Conservation (phyloP, 2,113 vertebrate genomes). For the Chaetodon auriga region DNA sequence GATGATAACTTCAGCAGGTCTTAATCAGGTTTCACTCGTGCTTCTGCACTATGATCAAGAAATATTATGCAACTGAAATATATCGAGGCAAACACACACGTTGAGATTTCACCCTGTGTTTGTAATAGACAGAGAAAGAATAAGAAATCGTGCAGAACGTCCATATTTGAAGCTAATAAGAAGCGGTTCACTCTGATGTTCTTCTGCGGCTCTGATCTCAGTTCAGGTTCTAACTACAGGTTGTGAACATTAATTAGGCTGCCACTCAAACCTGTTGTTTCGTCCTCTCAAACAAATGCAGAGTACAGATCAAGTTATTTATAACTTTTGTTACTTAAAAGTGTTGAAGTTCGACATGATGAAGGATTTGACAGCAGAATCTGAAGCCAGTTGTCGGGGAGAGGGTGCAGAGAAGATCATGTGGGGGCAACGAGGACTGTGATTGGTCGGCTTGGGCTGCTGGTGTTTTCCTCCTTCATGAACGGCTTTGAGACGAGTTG, state of each 20-base stretch:
- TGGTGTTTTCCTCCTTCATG: too few relatives aligned
- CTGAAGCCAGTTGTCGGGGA: neutral
- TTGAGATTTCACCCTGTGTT: neutral
- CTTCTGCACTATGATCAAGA: neutral
- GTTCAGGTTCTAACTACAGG: slow-evolving; percentile 22
- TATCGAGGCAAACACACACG: neutral
- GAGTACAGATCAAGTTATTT: slow-evolving; percentile 7
- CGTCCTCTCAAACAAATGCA: neutral
- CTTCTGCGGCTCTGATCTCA: neutral
- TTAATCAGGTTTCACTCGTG: neutral
- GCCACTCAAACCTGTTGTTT: slow-evolving; percentile 21
- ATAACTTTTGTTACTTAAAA: neutral
- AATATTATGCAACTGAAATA: too few relatives aligned
- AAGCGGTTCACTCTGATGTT: neutral
- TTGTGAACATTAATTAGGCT: slow-evolving; percentile 21
- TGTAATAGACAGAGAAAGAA: neutral
- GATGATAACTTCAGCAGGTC: neutral
- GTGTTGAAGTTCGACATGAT: too few relatives aligned
- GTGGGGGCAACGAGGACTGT: neutral
- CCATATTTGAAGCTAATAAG: neutral
- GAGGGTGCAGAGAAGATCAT: neutral
- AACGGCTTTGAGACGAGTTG: too few relatives aligned
- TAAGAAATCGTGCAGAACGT: neutral
- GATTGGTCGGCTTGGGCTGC: neutral
- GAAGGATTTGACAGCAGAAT: neutral